Evolutionary conservation across 1,140 invertebrate genomes (phyloP).

Genomic region (Onthophagus taurus): DNA sequence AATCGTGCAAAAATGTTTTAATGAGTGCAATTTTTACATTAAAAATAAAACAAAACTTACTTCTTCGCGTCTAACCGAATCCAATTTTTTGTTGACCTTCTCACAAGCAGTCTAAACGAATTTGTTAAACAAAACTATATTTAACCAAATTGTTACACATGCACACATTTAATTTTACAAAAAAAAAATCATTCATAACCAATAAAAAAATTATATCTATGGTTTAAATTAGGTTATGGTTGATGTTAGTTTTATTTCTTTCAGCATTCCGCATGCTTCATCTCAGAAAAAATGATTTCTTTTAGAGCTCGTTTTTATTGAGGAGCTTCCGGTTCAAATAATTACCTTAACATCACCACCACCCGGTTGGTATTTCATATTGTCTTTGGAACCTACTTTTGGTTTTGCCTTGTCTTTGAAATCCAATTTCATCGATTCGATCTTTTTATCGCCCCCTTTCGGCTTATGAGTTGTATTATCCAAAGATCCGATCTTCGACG

Average conservation of each 20-base stretch:
- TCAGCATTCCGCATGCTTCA: conserved; percentile 9
- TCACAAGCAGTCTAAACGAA: no score
- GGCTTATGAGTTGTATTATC: conserved; percentile 90
- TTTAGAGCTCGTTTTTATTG: no score
- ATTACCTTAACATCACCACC: conserved; percentile 85
- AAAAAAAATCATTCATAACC: no score
- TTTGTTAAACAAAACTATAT: no score
- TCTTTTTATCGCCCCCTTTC: conserved; percentile 87
- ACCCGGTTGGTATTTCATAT: conserved; percentile 77
- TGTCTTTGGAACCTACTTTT: conserved; percentile 89
- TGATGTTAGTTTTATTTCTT: conserved; percentile 7
- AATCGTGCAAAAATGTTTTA: no score
- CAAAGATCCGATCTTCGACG: conserved; percentile 86
- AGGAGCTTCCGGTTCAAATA: no score
- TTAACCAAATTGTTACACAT: no score
- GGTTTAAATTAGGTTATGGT: neutral
- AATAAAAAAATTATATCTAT: neutral
- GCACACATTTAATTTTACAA: no score
- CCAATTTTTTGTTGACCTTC: no score
- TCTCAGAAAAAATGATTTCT: neutral
- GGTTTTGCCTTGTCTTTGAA: conserved; percentile 87
- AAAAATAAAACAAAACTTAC: no score
- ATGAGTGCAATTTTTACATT: no score
- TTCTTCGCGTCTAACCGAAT: no score
- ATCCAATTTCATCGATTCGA: conserved; percentile 78